These are phyloP conservation scores for Adineta ricciae DNA, from an alignment of 2,888 invertebrate genomes.

Conservation along the genomic window DNA sequence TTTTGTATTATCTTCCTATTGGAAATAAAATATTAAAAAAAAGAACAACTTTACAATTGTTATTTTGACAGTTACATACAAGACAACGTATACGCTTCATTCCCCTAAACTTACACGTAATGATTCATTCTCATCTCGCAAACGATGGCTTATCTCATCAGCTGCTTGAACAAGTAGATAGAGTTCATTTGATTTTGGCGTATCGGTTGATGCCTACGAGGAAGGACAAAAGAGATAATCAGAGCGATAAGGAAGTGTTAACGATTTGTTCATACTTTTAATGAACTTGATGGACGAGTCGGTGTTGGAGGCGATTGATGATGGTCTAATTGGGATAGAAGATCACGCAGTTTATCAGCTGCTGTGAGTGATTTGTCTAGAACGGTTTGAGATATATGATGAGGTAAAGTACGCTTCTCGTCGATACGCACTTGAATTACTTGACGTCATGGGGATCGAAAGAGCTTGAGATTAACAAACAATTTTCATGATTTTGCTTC, in stretches of 20 bases:
- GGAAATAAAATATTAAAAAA: neutral
- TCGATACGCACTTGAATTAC: neutral
- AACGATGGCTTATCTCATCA: constrained; percentile 16
- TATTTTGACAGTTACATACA: neutral
- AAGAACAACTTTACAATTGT: neutral
- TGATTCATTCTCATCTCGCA: neutral
- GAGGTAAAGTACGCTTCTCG: neutral
- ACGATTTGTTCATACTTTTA: constrained; percentile 8
- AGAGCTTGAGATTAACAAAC: neutral
- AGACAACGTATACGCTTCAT: neutral
- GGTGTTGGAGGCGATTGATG: neutral
- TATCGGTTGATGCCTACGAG: neutral
- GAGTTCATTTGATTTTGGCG: constrained; percentile 13
- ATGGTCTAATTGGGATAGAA: neutral
- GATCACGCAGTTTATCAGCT: neutral
- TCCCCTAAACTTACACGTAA: neutral
- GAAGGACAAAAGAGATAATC: too few species aligned
- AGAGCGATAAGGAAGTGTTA: neutral
- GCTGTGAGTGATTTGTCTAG: neutral
- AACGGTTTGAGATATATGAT: neutral
- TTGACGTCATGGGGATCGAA: neutral
- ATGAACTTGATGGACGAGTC: neutral
- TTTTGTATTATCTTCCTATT: neutral
- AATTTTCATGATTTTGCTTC: neutral
- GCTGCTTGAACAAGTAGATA: neutral